Evolutionary conservation across 2,797 vertebrate species (phyloP).

Genomic region (Toxotes lorentzi): DNA sequence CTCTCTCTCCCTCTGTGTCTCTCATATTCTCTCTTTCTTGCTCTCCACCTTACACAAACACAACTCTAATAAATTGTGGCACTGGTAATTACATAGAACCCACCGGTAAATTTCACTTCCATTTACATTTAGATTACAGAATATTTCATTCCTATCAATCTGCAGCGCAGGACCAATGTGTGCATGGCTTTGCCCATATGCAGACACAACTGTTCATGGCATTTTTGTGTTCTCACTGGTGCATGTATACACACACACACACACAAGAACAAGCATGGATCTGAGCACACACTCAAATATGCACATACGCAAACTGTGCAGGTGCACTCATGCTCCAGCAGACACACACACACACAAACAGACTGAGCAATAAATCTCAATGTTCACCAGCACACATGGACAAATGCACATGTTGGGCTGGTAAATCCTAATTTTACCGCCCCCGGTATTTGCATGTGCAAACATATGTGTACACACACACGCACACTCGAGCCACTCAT

Average conservation of each 20-base stretch:
- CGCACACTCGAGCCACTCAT: neutral
- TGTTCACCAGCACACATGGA: constrained; percentile 38
- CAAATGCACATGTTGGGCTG: constrained; percentile 47
- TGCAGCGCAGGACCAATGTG: constrained; percentile 60
- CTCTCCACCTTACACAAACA: constrained; percentile 80
- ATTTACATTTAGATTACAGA: constrained; percentile 91
- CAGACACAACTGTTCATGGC: constrained; percentile 70
- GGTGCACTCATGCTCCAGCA: constrained; percentile 19
- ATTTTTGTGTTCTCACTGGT: constrained; percentile 60
- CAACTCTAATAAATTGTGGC: constrained; percentile 85
- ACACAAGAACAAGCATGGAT: neutral
- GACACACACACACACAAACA: constrained; percentile 28
- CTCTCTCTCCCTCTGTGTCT: constrained; percentile 16
- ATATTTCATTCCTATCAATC: constrained; percentile 86
- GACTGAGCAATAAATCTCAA: constrained; percentile 59
- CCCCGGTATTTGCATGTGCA: constrained; percentile 22
- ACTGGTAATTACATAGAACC: constrained; percentile 86
- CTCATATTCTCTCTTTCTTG: constrained; percentile 59
- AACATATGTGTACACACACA: constrained; percentile 25
- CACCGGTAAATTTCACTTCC: constrained; percentile 87
- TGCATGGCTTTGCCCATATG: constrained; percentile 60
- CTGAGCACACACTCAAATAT: constrained; percentile 28
- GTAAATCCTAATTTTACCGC: constrained; percentile 55
- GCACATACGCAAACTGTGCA: constrained; percentile 22
- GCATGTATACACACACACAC: neutral